Evolutionary conservation across 2,113 vertebrate species (phyloP), one percentile per base, ranked within the genome.

Genomic region (Chaenocephalus aceratus): DNA sequence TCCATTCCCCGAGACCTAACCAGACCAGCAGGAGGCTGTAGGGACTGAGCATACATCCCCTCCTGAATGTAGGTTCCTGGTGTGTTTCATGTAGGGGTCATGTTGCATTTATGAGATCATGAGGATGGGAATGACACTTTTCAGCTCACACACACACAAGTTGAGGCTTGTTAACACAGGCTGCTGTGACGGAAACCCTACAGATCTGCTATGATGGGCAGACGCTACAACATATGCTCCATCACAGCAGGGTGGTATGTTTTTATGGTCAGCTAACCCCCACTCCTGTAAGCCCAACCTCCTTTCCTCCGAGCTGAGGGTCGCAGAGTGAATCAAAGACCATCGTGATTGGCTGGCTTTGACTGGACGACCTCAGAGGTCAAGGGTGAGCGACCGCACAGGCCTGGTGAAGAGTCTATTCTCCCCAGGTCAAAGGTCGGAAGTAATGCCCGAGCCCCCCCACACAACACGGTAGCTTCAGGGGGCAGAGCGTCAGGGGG

Each of bases 321-420:
- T 74, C 56, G 48, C 49, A 54, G 51, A 86, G 90, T 80, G 89
- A 79, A 85, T 90, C 84, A 93, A 86, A 91, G 83, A 82, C 60
- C 76, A 85, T 10, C 10, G 72, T 88, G 88, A 93, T 92, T 92
- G 89, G 89, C 75, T 86, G 85, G 80, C 90, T 93, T 92, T 93
- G 84, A 92, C 87, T 72, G 83, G 72, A 46, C 18, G 85, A 92
- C 89, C 91, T 75, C 45, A 26, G 69, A 69, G 92, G 87, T 93
- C 92, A 88, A 78, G 87, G 93, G 92, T 93, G 84, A 86, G 53
- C 53, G 84, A 93, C 93, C 92, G 77, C 86, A 78, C 86, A 87
- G 90, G 86, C 91, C 89, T 87, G 81, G 92, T 91, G 91, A 94
- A 91, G 87, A 95, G 93, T 93, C 89, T 93, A 94, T 95, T 93